These are phyloP conservation scores for Anoplophora glabripennis DNA, from an alignment of 1,140 invertebrate species.

Conservation along the genomic window DNA sequence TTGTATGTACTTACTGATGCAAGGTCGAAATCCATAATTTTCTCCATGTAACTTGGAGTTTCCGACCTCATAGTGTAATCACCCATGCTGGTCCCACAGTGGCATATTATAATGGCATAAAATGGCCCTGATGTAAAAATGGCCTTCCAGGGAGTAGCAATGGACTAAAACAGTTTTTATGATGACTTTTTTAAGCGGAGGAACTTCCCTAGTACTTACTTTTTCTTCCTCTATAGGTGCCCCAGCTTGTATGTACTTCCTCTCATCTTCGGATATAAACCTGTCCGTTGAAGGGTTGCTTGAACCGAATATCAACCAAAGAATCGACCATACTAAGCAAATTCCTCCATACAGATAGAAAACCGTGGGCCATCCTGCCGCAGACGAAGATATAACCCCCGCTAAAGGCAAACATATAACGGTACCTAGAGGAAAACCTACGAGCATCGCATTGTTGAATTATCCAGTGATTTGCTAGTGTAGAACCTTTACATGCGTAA, in stretches of 20 bases:
- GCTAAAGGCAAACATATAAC: constrained; percentile 63
- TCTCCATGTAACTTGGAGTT: constrained; percentile 83
- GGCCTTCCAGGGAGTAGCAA: constrained; percentile 68
- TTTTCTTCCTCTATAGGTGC: constrained; percentile 7
- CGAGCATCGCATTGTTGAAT: constrained; percentile 10
- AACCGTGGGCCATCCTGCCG: constrained; percentile 71
- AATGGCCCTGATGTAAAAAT: constrained; percentile 74
- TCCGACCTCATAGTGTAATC: constrained; percentile 86
- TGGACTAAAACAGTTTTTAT: background rate
- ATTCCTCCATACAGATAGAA: constrained; percentile 72
- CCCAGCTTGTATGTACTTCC: constrained; percentile 58
- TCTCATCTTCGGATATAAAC: constrained; percentile 59
- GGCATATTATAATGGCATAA: constrained; percentile 74
- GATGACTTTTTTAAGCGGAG: too few species aligned
- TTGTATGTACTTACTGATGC: constrained; percentile 54
- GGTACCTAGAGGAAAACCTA: constrained; percentile 20
- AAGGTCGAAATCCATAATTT: constrained; percentile 74
- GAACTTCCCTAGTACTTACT: constrained; percentile 46
- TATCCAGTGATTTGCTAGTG: constrained; percentile 46
- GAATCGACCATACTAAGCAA: constrained; percentile 58
- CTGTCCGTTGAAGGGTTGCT: constrained; percentile 62
- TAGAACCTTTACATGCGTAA: constrained; percentile 51
- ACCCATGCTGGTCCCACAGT: constrained; percentile 86
- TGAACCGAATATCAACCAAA: constrained; percentile 62
- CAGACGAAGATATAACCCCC: constrained; percentile 61